These are phyloP conservation scores for Blastomussa wellsi DNA, from an alignment of 92 coral and sea anemone species.

Conservation along the genomic window DNA sequence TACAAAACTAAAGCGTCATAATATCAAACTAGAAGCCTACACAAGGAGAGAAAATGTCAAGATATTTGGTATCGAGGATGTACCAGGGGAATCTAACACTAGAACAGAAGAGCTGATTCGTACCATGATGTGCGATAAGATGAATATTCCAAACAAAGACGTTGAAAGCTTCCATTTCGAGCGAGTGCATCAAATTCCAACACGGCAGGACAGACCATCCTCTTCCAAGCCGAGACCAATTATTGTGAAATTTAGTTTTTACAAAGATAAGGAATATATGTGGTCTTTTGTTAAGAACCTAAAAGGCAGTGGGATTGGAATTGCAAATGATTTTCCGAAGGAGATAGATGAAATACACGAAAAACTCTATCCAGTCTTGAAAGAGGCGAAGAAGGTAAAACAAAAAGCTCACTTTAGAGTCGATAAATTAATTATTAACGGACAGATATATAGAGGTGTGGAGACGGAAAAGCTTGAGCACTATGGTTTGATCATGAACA, in stretches of 20 bases:
- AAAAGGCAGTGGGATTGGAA: background rate
- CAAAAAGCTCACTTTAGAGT: background rate
- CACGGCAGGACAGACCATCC: background rate
- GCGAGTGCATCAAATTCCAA: background rate
- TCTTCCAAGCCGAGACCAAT: background rate
- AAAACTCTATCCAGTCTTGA: background rate
- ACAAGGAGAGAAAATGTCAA: background rate
- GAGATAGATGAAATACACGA: background rate
- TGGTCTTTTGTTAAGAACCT: slow-evolving; percentile 1
- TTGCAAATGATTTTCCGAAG: background rate
- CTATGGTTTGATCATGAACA: too few species aligned
- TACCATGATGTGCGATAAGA: background rate
- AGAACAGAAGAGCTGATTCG: too few species aligned
- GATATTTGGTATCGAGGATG: background rate
- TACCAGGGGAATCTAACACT: background rate
- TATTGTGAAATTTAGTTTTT: background rate
- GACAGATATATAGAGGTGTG: too few species aligned
- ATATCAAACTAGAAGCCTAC: slow-evolving; percentile 3
- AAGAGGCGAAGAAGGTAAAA: background rate
- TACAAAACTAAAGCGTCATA: background rate
- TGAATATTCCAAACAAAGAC: background rate
- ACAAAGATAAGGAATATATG: background rate
- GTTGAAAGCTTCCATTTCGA: background rate
- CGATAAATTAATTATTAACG: too few species aligned
- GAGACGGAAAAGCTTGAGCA: too few species aligned